These are phyloP conservation scores for Hyles vespertilio DNA, from an alignment of 1,140 invertebrate species.

Conservation along the genomic window DNA sequence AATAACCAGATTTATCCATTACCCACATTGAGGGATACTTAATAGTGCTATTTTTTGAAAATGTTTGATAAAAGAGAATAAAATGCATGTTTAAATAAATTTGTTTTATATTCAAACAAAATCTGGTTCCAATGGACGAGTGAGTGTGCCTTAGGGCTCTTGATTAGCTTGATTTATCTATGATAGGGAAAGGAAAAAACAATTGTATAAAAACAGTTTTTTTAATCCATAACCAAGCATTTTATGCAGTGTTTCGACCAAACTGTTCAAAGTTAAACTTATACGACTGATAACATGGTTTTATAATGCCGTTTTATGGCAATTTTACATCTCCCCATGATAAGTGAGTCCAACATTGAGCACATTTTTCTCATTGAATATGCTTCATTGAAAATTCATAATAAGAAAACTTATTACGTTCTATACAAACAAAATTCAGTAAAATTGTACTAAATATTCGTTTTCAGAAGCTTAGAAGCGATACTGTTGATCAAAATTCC, in stretches of 20 bases:
- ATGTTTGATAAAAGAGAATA: not conserved
- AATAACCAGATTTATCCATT: too few relatives aligned
- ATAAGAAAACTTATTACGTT: not conserved
- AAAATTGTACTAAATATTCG: too few relatives aligned
- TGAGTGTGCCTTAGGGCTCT: too few relatives aligned
- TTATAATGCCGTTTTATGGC: conserved; percentile 59
- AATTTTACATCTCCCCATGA: conserved; percentile 26
- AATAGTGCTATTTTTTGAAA: not conserved
- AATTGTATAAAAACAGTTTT: too few relatives aligned
- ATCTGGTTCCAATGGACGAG: too few relatives aligned
- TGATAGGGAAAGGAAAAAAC: too few relatives aligned
- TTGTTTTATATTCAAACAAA: not conserved
- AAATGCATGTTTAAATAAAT: not conserved
- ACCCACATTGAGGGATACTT: too few relatives aligned
- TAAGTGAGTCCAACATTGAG: conserved; percentile 11
- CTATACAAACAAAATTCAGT: not conserved
- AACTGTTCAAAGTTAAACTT: conserved; percentile 35
- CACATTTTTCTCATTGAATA: not conserved
- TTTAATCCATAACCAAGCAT: too few relatives aligned
- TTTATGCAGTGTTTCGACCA: too few relatives aligned
- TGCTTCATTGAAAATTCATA: not conserved
- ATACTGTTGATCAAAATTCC: conserved; percentile 3
- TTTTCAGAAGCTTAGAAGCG: too few relatives aligned
- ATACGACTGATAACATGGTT: conserved; percentile 64
- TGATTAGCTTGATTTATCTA: too few relatives aligned